Conservation (phyloP, 2,113 vertebrate species). For the Oreochromis tanganicae region DNA sequence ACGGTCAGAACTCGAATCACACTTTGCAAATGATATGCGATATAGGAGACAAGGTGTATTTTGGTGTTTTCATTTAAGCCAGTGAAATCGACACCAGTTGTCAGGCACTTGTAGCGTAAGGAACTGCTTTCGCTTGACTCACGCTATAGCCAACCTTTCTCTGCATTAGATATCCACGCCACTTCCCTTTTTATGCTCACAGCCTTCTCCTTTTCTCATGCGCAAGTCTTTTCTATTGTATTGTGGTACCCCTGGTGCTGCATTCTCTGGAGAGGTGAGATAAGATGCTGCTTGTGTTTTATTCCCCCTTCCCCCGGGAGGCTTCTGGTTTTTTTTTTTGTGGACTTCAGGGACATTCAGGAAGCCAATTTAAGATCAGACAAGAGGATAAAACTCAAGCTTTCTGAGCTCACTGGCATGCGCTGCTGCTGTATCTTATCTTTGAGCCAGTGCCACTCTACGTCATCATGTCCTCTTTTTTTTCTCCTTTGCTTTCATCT, state of each 20-base stretch:
- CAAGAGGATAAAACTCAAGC: slow-evolving; percentile 24
- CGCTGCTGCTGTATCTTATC: slow-evolving; percentile 29
- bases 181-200: slow-evolving; percentile 14
- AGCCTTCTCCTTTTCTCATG: slow-evolving; percentile 23
- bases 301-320: not conserved
- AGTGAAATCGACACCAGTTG: not conserved
- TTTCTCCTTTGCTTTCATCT: not conserved
- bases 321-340: not conserved
- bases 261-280: slow-evolving; percentile 34
- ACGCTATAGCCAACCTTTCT: not conserved
- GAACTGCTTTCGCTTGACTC: slow-evolving; percentile 43
- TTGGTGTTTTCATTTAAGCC: not conserved
- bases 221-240: not conserved
- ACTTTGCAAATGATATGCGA: not conserved
- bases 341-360: slow-evolving; percentile 19
- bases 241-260: not conserved
- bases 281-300: slow-evolving; percentile 30
- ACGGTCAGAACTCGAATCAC: not conserved
- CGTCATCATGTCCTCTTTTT: not conserved
- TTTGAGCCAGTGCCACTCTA: not conserved
- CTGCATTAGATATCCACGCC: not conserved
- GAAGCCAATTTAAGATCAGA: slow-evolving; percentile 44
- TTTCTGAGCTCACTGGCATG: not conserved
- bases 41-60: not conserved
- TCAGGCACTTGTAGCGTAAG: not conserved